Base-by-base conservation (phyloP, 2,113 vertebrate genomes). In the Lophura nycthemera region DNA sequence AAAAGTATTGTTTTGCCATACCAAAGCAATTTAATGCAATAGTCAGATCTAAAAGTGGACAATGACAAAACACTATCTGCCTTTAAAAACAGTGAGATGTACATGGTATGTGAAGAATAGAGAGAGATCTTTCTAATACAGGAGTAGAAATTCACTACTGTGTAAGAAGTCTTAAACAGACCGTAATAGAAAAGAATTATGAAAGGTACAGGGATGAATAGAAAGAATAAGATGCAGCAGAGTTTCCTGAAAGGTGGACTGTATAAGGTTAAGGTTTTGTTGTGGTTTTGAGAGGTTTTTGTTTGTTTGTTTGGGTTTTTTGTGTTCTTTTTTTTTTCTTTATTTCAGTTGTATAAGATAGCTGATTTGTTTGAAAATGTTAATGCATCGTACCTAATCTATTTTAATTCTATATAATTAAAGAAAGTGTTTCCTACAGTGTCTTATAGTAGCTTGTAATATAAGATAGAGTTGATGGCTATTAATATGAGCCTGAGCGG, bases 191-290 rank as follows among this genome's bases (percentile, higher is more conserved):
- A 84, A 77, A 61, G 2, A 1, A 0, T 67, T 17, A 40, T 36
- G 40, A 85, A 52, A 10, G 8, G 5, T 16, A 61, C 47, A 20
- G 22, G 81, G 29, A 17, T 0, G 81, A 94, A 70, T 14, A 18
- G 52, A 90, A 92, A 83, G 73, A 83, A 66, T 78, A 61, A 80
- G 92, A 83, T 47, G 40, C 4, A 65, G 5, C 20, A 16, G 32
- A 50, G 18, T 60, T 90, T 83, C 85, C 50, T 34, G 20, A 69
- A 56, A 76, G 19, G 32, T 61, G 90, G 48, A 52, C 70, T 70
- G 6, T 57, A 29, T 77, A 36, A 80, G 11, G 43, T 12, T 56
- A 25, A 85, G 32, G 10, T 59, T 59, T 20, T 59, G 56, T 32
- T n/a, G 17, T 32, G 29, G 25, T 56, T 54, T 29, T 29, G 52